These are phyloP conservation scores for Nomia melanderi DNA, from an alignment of 1,140 invertebrate species.

Conservation along the genomic window DNA sequence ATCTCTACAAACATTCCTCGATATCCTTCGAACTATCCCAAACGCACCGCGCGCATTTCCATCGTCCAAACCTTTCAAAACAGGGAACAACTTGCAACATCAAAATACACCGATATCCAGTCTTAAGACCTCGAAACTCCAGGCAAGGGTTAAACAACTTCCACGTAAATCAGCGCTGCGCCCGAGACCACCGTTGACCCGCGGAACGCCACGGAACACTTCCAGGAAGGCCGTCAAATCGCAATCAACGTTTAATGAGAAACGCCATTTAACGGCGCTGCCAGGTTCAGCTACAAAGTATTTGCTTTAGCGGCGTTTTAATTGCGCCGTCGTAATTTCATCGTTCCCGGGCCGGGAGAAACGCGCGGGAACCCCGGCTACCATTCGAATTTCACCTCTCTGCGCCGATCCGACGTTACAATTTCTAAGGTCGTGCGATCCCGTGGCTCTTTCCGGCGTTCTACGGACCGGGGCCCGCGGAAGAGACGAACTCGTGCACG, in stretches of 20 bases:
- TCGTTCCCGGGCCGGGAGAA: background rate
- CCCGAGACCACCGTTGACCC: background rate
- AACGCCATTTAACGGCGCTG: conserved; percentile 13
- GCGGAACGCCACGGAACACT: background rate
- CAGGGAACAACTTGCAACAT: no score
- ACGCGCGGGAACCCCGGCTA: background rate
- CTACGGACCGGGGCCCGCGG: conserved; percentile 7
- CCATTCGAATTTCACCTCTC: background rate
- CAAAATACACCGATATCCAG: no score
- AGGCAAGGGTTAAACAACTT: background rate
- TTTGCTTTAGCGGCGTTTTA: background rate
- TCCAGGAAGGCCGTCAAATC: background rate
- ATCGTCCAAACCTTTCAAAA: no score
- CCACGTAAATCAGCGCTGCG: background rate
- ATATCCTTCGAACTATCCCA: no score
- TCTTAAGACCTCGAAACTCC: no score
- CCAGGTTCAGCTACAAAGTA: background rate
- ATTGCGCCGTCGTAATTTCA: background rate
- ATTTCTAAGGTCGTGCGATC: conserved; percentile 23
- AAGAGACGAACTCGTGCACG: conserved; percentile 42
- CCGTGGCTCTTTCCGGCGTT: conserved; percentile 18
- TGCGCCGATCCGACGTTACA: background rate
- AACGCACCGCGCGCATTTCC: no score
- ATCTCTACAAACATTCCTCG: no score
- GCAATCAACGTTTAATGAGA: conserved; percentile 18